These are phyloP conservation scores for Podiceps cristatus DNA, from an alignment of 2,113 vertebrate species.

Conservation along the genomic window DNA sequence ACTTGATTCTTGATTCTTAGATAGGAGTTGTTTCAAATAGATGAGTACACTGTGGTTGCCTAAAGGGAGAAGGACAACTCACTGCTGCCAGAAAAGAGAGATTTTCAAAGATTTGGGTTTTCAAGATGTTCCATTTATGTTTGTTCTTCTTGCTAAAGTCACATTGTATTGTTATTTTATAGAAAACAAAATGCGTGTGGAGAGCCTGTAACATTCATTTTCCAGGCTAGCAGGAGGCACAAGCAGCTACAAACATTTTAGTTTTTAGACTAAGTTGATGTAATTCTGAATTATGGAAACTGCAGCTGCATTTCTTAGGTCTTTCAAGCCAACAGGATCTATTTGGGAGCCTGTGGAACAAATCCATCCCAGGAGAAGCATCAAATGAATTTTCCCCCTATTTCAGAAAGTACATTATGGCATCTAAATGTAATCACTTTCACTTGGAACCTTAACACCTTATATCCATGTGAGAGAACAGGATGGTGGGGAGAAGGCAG, in stretches of 20 bases:
- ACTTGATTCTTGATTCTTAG: not conserved
- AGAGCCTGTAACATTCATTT: not conserved
- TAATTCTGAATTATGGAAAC: not conserved
- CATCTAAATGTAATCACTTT: not conserved
- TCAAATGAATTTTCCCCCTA: not conserved
- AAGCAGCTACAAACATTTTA: not conserved
- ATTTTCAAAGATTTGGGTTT: not conserved
- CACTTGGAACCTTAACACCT: not conserved
- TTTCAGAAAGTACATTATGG: not conserved
- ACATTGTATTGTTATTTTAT: not conserved
- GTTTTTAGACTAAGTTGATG: not conserved
- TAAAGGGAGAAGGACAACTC: not conserved
- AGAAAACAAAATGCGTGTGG: not conserved
- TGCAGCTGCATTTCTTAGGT: not conserved
- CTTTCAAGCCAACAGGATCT: not conserved
- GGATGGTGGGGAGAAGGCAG: not conserved
- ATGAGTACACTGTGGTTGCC: not conserved
- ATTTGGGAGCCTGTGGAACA: not conserved
- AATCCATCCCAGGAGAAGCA: not conserved
- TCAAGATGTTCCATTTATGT: not conserved
- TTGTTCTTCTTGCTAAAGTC: not conserved
- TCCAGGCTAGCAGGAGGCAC: not conserved
- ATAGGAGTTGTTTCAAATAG: not conserved
- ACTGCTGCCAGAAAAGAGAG: not conserved
- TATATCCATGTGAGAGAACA: not conserved